phyloP scores from a whole-genome alignment of 2,888 invertebrate genomes.

The Priapulus caudatus region DNA sequence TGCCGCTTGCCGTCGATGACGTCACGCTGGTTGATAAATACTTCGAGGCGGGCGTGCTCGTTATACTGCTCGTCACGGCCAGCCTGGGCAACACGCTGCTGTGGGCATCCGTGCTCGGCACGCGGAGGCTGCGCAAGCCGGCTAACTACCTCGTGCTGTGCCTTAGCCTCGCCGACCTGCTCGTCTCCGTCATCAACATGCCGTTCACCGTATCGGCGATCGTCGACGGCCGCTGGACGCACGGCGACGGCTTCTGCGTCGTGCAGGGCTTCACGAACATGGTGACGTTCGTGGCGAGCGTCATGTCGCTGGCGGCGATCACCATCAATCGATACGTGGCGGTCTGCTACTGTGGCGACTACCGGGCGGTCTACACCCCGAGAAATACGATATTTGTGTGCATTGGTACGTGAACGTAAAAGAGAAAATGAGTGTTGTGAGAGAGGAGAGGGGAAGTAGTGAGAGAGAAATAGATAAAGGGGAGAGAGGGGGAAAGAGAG shows the following conservation, averaged over 20 bases:
- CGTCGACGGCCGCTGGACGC: conserved; percentile 22
- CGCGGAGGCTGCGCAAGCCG: conserved; percentile 19
- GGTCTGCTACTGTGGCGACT: not conserved
- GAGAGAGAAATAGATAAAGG: too few relatives aligned
- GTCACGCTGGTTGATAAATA: too few relatives aligned
- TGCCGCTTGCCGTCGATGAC: too few relatives aligned
- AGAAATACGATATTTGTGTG: conserved; percentile 13
- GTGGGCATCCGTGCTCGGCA: not conserved
- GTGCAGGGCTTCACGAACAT: conserved; percentile 29
- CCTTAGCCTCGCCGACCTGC: conserved; percentile 28
- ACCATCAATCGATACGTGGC: not conserved
- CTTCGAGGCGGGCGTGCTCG: not conserved
- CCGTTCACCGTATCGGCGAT: conserved; percentile 28
- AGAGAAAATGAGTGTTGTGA: too few relatives aligned
- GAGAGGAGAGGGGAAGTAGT: too few relatives aligned
- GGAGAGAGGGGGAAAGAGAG: too few relatives aligned
- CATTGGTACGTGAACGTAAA: conserved; percentile 25
- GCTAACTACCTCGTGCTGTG: conserved; percentile 27
- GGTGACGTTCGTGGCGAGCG: conserved; percentile 17
- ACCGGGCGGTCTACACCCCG: not conserved
- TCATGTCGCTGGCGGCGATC: not conserved
- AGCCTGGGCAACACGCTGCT: not conserved
- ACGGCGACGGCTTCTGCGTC: conserved; percentile 22
- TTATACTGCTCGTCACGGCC: not conserved
- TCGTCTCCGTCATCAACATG: conserved; percentile 30